Conservation (phyloP, 2,888 invertebrate species). For the Drosophila diplacantha region DNA sequence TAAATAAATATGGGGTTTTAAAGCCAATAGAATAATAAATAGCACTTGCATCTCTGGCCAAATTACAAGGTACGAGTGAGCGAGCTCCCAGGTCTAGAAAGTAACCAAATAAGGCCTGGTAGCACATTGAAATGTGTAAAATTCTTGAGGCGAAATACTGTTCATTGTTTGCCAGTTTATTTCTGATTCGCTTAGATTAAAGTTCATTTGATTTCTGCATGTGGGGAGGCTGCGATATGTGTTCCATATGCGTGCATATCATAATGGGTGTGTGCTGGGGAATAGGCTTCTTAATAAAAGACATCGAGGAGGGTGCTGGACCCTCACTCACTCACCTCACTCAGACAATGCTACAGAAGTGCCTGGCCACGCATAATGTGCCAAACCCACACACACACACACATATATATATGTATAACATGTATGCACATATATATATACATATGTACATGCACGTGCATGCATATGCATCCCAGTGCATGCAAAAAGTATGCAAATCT, state of each 20-base stretch:
- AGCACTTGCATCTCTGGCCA: neutral
- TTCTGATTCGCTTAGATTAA: constrained; percentile 12
- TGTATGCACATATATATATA: neutral
- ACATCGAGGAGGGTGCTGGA: neutral
- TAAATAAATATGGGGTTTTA: neutral
- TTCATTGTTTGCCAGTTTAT: constrained; percentile 25
- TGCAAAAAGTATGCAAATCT: constrained; percentile 66
- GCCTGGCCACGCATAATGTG: constrained; percentile 57
- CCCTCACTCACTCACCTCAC: constrained; percentile 4
- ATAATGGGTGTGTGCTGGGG: neutral
- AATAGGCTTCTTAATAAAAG: constrained; percentile 36
- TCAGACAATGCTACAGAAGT: constrained; percentile 41
- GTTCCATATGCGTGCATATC: neutral
- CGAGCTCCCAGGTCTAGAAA: neutral
- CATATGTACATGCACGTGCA: constrained; percentile 13
- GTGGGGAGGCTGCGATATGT: neutral
- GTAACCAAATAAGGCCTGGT: neutral
- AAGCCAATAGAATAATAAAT: neutral
- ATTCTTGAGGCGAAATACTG: neutral
- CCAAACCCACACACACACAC: constrained; percentile 23
- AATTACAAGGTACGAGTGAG: neutral
- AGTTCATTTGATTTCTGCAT: constrained; percentile 16
- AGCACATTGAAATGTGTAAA: neutral
- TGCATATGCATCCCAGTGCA: constrained; percentile 50
- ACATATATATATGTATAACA: constrained; percentile 3